phyloP scores from a whole-genome alignment of 30 jellyfish, hydroid and myxozoan species.

The Aurelia coerulea region DNA sequence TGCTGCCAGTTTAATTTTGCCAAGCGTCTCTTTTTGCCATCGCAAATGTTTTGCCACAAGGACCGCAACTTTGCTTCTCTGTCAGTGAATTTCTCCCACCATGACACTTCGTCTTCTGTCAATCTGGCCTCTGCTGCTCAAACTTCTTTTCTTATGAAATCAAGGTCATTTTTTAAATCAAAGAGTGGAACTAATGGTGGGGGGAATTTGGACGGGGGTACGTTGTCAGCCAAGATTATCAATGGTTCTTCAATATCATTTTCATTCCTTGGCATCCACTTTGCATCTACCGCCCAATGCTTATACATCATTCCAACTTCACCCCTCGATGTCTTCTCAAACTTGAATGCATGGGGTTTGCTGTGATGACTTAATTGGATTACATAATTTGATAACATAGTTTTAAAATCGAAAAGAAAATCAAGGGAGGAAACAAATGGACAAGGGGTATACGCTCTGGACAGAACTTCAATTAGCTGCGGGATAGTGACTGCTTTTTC shows the following conservation, averaged over 20 bases:
- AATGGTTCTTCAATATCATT: background rate
- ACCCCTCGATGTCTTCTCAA: background rate
- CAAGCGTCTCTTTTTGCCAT: no score
- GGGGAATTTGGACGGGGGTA: no score
- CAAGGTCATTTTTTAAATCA: no score
- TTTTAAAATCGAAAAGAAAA: constrained; percentile 4
- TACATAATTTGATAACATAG: background rate
- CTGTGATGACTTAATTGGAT: background rate
- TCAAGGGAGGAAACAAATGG: background rate
- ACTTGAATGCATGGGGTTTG: constrained; percentile 12
- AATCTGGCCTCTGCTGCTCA: no score
- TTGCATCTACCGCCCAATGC: constrained; percentile 5
- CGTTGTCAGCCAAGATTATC: no score
- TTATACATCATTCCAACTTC: constrained; percentile 1
- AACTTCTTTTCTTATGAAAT: no score
- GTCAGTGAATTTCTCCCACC: no score
- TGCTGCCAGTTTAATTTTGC: no score
- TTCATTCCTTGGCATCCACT: background rate
- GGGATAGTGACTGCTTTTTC: constrained; percentile 3
- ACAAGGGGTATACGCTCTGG: constrained; percentile 5
- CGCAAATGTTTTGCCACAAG: no score
- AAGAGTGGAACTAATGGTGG: no score
- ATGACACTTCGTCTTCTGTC: no score
- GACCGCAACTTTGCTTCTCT: no score
- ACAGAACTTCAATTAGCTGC: background rate